Evolutionary conservation across 2,797 vertebrate species (phyloP).

Genomic region (Alcedo quadribrachys): DNA sequence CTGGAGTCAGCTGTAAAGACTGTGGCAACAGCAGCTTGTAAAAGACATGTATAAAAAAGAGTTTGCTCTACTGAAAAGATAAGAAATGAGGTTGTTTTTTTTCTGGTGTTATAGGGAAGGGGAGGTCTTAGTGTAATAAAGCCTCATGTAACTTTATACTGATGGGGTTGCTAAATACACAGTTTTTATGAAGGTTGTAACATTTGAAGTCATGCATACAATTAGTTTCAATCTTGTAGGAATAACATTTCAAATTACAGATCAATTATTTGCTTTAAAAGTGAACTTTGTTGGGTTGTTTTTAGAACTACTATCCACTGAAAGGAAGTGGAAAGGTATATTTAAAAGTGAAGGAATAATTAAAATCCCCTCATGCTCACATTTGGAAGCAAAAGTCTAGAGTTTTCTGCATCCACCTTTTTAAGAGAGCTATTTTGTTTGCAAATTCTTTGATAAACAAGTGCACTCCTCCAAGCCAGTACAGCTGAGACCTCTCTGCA

Average conservation of each 20-base stretch:
- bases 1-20: neutral
- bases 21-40: neutral
- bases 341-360: neutral
- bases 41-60: neutral
- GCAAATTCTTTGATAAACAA: neutral
- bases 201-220: neutral
- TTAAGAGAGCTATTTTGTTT: neutral
- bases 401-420: neutral
- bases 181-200: neutral
- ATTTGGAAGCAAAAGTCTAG: neutral
- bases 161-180: neutral
- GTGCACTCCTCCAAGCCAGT: neutral
- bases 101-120: neutral
- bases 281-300: neutral
- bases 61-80: neutral
- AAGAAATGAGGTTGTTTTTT: neutral
- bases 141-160: neutral
- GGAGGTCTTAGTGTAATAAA: neutral
- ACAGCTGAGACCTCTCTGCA: neutral
- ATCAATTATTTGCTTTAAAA: neutral
- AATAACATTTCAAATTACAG: neutral
- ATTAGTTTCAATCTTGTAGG: neutral
- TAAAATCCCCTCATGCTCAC: neutral
- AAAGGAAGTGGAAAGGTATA: neutral
- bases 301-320: neutral